Percentiles rank a stretch among this genome's conserved stretches.
Conservation (phyloP, 2,888 invertebrate species). For the Candidula unifasciata region DNA sequence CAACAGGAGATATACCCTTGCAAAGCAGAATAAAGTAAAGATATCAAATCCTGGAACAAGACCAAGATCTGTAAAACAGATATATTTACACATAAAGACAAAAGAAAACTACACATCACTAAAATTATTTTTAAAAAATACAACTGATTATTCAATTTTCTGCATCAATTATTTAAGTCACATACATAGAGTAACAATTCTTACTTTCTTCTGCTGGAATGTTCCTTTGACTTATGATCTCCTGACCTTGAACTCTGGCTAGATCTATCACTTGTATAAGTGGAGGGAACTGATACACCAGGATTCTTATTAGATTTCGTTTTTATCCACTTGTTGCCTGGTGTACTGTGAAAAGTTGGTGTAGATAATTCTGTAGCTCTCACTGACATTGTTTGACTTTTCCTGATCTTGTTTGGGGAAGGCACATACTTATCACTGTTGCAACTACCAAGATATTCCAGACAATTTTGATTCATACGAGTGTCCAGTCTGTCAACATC, state of each 20-base stretch:
- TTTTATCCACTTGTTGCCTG: background rate
- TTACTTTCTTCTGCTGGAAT: background rate
- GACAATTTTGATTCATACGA: background rate
- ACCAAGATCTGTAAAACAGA: too few relatives aligned
- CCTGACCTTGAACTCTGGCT: background rate
- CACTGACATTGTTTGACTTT: background rate
- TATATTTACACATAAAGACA: too few relatives aligned
- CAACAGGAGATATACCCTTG: too few relatives aligned
- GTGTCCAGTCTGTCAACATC: background rate
- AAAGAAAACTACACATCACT: too few relatives aligned
- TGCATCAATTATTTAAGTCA: too few relatives aligned
- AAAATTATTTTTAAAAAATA: too few relatives aligned
- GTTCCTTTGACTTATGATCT: background rate
- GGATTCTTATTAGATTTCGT: background rate
- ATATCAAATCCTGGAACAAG: too few relatives aligned
- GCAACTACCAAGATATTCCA: background rate
- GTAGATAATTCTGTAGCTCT: background rate
- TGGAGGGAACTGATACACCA: background rate
- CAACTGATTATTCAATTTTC: too few relatives aligned
- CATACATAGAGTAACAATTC: too few relatives aligned
- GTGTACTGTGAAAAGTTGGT: background rate
- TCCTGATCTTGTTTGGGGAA: background rate
- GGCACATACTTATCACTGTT: background rate
- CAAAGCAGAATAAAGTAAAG: too few relatives aligned
- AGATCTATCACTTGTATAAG: background rate